Evolutionary conservation across 2,797 vertebrate species (phyloP), one percentile per base, ranked within the genome.

Genomic region (Carapus acus): DNA sequence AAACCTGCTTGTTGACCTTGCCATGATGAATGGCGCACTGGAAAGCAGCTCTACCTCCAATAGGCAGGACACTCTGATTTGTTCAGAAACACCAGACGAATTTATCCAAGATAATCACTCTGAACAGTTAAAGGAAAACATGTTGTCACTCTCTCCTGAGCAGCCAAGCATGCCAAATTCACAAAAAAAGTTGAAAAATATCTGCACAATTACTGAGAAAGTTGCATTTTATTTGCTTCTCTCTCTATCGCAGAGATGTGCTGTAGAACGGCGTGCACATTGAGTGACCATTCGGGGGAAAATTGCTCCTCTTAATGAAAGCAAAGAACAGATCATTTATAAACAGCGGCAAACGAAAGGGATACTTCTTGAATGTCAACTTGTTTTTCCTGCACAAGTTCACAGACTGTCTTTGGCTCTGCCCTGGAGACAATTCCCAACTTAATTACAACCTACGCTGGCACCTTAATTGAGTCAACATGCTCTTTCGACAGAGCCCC

Each of bases 401-500:
- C 64, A 50, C 52, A 54, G 47, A 38, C 49, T 48, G 64, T 56
- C 43, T 51, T 62, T 76, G 75, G 62, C 63, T 62, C 47, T 47
- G 65, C 65, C 54, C 53, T 37, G 53, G 60, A 74, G 59, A 79
- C 58, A 71, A 71, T 51, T 76, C 62, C 52, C 58, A 63, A 63
- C 65, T 56, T 80, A 82, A 80, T 82, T 76, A 80, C 50, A 79
- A 76, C 76, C 65, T 79, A 67, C 40, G 42, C 47, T 59, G 69
- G 70, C 70, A 76, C 78, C 73, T 81, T 84, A 85, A 86, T 81
- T 64, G 55, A 83, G 69, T 74, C 73, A 82, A 64, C 69, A 73
- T 82, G 82, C 55, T 43, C 63, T 33, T 62, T 64, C 47, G 71
- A 17, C 54, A 34, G 52, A 67, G 65, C 46, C 64, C 31, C 9